Base-by-base conservation (phyloP, 2,797 vertebrate species). In the Scolopax rusticola region DNA sequence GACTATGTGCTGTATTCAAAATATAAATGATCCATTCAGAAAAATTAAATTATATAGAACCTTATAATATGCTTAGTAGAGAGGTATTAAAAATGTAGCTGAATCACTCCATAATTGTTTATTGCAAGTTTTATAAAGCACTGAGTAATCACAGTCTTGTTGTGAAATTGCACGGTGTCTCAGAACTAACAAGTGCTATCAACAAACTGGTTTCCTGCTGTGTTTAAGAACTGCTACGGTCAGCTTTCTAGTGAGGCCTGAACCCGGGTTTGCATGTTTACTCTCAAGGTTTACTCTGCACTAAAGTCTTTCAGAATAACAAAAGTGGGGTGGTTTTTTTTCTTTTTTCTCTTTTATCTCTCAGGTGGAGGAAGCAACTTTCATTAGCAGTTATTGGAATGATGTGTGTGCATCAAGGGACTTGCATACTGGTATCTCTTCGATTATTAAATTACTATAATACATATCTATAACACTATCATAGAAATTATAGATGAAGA, bases 11-110 rank as follows among this genome's bases (percentile, higher is more conserved):
- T 79, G 73, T 91, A 92, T 89, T 93, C 30, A 92, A 82, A 80
- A 96, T 96, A 97, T 69, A 93, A 94, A 91, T 65, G 74, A 95
- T 92, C 51, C 50, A 95, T 95, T 96, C 87, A 76, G 70, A 93
- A 96, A 94, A 94, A 92, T 83, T 82, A 54, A 77, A 94, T 93
- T 93, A 87, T 51, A 75, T 36, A 70, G 32, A 86, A 86, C 59
- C 56, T 65, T 70, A 81, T 70, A 92, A 84, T 38, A 25, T 83
- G 18, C 8, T 86, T 82, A 71, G 69, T 54, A 67, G 63, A 79
- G 80, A 59, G 36, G 56, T 87, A 92, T 92, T 96, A 92, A 96
- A 74, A 95, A 79, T 65, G 51, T 84, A 59, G n/a, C n/a, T 88
- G 56, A 96, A 91, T 94, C 51, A 84, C 51, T 97, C 85, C 60